Evolutionary conservation across 2,113 vertebrate species (phyloP), one percentile per base, ranked within the genome.

Genomic region (Origma solitaria): DNA sequence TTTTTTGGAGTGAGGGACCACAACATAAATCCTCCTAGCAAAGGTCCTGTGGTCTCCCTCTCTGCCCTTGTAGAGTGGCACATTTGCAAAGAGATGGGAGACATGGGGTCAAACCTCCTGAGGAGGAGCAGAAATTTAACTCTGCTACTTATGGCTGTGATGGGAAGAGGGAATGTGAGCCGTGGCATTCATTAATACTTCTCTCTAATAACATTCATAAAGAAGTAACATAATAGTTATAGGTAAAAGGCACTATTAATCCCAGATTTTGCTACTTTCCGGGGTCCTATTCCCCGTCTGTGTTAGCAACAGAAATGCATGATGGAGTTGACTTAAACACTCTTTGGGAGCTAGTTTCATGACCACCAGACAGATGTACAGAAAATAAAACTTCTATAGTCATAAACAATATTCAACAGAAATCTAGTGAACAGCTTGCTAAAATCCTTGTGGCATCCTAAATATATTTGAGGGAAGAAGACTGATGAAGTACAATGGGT

Each of bases 51-150:
- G 23, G 12, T 51, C 7, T 31, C 13, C 5, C 8, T 69, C 30
- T 64, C 40, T 21, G 14, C 4, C 33, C 10, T 64, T 57, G 45
- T 4, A 27, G 31, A 37, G 9, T 37, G 33, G 15, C 7, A 38
- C 3, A 2, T 65, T 11, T 28, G 15, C 19, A 24, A 37, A 69
- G 28, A 60, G 18, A 24, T 51, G 21, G n/a, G 53, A 88, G 31
- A 49, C 1, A 0, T 6, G 31, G 37, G 9, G 7, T 86, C 28
- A 70, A 7, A 49, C 15, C 13, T 56, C 13, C 10, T 0, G 0
- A 57, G 64, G 64, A 73, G 17, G 11, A 71, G 18, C 8, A 79
- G 30, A 44, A 25, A 24, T 69, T 58, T 62, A 57, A 35, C 21
- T 50, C 9, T 4, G 40, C 37, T 23, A 15, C 33, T 13, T 1